These are phyloP conservation scores for Melanchra persicariae DNA, from an alignment of 2,888 invertebrate genomes.

Conservation along the genomic window DNA sequence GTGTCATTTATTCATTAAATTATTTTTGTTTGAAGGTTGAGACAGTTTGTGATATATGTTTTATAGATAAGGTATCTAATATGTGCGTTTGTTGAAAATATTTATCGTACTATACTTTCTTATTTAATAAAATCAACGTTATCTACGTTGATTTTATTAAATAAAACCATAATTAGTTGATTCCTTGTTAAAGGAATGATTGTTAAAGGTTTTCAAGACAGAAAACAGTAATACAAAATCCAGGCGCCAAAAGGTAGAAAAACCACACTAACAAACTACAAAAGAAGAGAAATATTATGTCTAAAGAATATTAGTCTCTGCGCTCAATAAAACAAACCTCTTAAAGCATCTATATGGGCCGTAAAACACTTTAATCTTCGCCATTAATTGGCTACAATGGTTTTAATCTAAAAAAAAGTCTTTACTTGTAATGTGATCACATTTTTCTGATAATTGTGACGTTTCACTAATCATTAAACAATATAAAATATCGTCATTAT, in stretches of 20 bases:
- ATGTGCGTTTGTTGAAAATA: no score
- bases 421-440: conserved; percentile 66
- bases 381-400: conserved; percentile 63
- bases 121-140: no score
- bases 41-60: no score
- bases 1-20: no score
- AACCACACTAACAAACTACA: not conserved
- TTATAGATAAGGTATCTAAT: no score
- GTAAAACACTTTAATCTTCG: conserved; percentile 72
- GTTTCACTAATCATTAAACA: conserved; percentile 56
- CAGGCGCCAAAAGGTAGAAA: not conserved
- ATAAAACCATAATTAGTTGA: not conserved
- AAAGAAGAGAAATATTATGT: conserved; percentile 26
- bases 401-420: conserved; percentile 67
- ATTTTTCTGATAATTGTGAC: conserved; percentile 78
- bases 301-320: conserved; percentile 39
- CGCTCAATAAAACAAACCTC: conserved; percentile 63
- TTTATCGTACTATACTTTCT: no score
- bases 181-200: not conserved
- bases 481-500: not conserved
- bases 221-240: not conserved
- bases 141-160: no score
- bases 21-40: no score
- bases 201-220: not conserved
- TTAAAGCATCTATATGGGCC: conserved; percentile 58